phyloP scores from a whole-genome alignment of 2,797 vertebrate species.

The Borostomias antarcticus region DNA sequence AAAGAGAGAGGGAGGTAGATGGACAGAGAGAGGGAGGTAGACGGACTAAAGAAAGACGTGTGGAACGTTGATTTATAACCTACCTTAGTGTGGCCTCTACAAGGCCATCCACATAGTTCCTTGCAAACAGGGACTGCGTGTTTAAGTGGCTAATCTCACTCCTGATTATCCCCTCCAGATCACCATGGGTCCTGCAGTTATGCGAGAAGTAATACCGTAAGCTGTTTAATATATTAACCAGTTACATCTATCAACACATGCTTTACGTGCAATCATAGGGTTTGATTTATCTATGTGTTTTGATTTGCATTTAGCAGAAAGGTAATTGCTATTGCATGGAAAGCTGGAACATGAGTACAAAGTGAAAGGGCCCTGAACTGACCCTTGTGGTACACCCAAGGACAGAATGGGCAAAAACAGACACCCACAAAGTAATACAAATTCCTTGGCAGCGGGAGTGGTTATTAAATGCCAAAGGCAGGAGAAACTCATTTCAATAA shows the following conservation, averaged over 20 bases:
- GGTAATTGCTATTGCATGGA: too few species aligned
- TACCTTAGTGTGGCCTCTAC: conserved; percentile 55
- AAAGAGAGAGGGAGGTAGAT: neutral
- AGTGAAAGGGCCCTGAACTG: neutral
- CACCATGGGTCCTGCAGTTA: conserved; percentile 15
- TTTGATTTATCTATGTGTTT: too few species aligned
- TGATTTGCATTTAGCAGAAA: too few species aligned
- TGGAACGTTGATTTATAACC: neutral
- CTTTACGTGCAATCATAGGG: too few species aligned
- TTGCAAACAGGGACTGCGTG: conserved; percentile 33
- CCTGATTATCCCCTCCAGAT: conserved; percentile 21
- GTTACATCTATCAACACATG: too few species aligned
- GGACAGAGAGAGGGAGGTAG: neutral
- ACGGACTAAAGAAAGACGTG: neutral
- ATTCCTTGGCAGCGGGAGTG: too few species aligned
- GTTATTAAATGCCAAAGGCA: neutral
- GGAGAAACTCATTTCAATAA: neutral
- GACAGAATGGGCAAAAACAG: neutral
- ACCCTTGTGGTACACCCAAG: neutral
- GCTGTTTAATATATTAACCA: too few species aligned
- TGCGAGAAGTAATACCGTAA: neutral
- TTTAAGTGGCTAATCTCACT: conserved; percentile 36
- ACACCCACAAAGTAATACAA: too few species aligned
- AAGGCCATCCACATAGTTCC: conserved; percentile 44
- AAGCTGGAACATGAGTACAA: too few species aligned